Evolutionary conservation across 2,888 invertebrate genomes (phyloP).

Genomic region (Himalopsyche tibetana): DNA sequence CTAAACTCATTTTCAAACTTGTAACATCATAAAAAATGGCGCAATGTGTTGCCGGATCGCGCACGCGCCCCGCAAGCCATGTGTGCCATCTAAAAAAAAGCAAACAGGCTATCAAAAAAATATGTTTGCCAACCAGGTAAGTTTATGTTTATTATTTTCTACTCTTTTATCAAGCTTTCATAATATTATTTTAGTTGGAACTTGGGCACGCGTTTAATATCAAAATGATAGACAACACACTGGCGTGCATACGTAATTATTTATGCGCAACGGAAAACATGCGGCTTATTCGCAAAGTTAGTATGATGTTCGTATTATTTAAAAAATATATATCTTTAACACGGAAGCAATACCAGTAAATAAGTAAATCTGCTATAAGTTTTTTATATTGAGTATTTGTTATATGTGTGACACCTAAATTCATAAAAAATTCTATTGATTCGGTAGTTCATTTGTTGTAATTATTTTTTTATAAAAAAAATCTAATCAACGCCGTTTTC

Average conservation of each 20-base stretch:
- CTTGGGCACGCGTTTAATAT: slow-evolving; percentile 50
- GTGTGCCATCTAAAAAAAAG: slow-evolving; percentile 58
- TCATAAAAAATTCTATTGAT: no score
- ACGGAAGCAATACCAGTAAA: no score
- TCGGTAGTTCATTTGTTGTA: no score
- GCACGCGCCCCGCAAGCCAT: slow-evolving; percentile 62
- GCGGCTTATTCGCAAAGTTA: no score
- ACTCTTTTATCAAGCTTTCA: slow-evolving; percentile 49
- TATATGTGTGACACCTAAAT: no score
- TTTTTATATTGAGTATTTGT: no score
- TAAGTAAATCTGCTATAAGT: no score
- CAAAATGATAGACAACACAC: slow-evolving; percentile 10
- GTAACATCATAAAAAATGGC: slow-evolving; percentile 63
- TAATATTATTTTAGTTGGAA: slow-evolving; percentile 46
- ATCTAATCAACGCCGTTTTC: no score
- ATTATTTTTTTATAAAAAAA: no score
- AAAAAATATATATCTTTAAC: no score
- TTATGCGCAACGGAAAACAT: no score
- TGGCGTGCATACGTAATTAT: neutral
- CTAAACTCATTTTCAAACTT: slow-evolving; percentile 59
- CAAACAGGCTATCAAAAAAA: slow-evolving; percentile 60
- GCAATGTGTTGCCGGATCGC: slow-evolving; percentile 64
- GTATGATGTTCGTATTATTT: no score
- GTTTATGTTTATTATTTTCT: slow-evolving; percentile 46
- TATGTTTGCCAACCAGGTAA: slow-evolving; percentile 62